These are phyloP conservation scores for Chionoecetes opilio DNA, from an alignment of 1,140 invertebrate species.

Conservation along the genomic window DNA sequence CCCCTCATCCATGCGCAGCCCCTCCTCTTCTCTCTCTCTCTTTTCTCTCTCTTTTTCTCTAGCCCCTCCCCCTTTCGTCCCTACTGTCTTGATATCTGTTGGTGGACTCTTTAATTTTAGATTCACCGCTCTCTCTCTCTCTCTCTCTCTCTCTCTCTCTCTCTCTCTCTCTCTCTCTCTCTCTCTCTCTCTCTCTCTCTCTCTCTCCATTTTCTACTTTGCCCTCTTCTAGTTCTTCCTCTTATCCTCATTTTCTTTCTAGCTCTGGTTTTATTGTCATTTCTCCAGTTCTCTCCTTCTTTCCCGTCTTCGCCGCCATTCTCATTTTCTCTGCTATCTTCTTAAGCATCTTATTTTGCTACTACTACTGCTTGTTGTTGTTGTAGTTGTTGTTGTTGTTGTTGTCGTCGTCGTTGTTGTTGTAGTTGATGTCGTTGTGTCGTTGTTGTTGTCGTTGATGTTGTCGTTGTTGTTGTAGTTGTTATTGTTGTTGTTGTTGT, in stretches of 20 bases:
- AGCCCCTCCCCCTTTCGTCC: too few species aligned
- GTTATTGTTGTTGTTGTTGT: not conserved
- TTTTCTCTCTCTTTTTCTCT: not conserved
- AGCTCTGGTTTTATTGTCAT: not conserved
- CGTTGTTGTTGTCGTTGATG: not conserved
- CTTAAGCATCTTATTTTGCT: not conserved
- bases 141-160: slow-evolving; percentile 19
- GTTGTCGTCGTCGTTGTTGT: not conserved
- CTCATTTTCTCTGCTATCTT: too few species aligned
- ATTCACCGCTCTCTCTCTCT: slow-evolving; percentile 31
- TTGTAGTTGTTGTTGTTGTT: not conserved
- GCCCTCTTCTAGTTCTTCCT: not conserved
- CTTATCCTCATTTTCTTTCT: slow-evolving; percentile 36
- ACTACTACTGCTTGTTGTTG: not conserved
- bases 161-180: slow-evolving; percentile 23
- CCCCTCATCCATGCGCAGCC: not conserved
- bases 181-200: not conserved
- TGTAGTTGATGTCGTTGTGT: not conserved
- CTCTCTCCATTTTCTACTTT: too few species aligned
- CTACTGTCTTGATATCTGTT: too few species aligned
- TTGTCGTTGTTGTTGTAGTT: too few species aligned
- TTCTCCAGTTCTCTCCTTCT: not conserved
- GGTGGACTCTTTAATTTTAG: too few species aligned
- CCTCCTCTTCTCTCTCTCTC: not conserved
- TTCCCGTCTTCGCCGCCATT: not conserved